Evolutionary conservation across 2,797 vertebrate genomes (phyloP).

Genomic region (Limosa lapponica): DNA sequence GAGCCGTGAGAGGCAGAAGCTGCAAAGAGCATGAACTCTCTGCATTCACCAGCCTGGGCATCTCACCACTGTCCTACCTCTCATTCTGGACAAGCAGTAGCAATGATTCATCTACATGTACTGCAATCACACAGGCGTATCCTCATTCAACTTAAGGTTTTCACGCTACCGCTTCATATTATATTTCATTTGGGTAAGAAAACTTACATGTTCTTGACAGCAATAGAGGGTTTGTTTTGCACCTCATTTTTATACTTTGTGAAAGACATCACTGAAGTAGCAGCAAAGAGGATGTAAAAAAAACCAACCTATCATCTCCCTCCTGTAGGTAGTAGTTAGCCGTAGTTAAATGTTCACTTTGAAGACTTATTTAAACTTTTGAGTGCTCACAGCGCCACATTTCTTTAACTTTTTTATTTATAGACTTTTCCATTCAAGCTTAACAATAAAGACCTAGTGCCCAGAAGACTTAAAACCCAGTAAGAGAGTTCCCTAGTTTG

Average conservation of each 20-base stretch:
- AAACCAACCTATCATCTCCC: background rate
- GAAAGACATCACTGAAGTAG: background rate
- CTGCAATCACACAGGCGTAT: background rate
- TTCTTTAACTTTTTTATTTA: background rate
- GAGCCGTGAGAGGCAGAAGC: background rate
- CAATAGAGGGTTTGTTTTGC: background rate
- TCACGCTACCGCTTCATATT: background rate
- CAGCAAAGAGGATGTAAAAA: slow-evolving; percentile 37
- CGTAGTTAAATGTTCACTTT: background rate
- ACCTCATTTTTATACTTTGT: background rate
- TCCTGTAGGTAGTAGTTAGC: background rate
- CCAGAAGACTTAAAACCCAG: background rate
- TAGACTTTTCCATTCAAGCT: background rate
- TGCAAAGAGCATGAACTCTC: background rate
- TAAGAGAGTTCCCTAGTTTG: background rate
- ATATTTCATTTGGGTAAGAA: background rate
- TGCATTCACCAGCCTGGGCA: background rate
- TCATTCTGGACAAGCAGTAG: background rate
- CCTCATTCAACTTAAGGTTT: background rate
- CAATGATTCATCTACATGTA: background rate
- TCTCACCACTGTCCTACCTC: background rate
- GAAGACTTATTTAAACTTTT: background rate
- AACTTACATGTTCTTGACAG: background rate
- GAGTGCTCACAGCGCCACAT: background rate
- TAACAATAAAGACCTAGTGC: background rate